Conservation (phyloP, 2,888 invertebrate genomes). For the Mellilla xanthometata region DNA sequence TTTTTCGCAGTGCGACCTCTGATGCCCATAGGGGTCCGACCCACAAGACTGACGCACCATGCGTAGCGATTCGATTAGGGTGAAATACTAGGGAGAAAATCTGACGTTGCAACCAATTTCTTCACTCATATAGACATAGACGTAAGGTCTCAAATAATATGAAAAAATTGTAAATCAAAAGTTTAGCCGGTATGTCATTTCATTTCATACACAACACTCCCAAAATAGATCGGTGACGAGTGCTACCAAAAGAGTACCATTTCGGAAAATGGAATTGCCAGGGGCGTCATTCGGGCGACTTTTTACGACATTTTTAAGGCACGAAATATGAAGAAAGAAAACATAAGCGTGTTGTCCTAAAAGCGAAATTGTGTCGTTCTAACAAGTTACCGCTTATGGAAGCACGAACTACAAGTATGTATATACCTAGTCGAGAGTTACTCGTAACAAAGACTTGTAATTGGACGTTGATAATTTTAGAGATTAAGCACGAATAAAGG, state of each 20-base stretch:
- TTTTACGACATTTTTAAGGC: conserved; percentile 57
- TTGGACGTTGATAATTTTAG: conserved; percentile 47
- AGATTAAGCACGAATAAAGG: conserved; percentile 50
- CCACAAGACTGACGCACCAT: conserved; percentile 74
- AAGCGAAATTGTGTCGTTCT: conserved; percentile 39
- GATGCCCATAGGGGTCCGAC: conserved; percentile 71
- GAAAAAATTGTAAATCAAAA: conserved; percentile 14
- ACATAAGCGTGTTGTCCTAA: conserved; percentile 38
- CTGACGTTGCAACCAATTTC: conserved; percentile 65
- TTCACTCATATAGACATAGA: conserved; percentile 17
- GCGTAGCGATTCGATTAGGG: conserved; percentile 81
- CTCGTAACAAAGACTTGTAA: conserved; percentile 47
- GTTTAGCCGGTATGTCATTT: conserved; percentile 65
- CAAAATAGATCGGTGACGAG: conserved; percentile 78
- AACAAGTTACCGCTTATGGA: conserved; percentile 36
- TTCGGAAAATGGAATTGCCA: conserved; percentile 77
- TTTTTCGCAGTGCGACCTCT: conserved; percentile 72
- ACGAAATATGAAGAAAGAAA: conserved; percentile 27
- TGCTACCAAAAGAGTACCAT: conserved; percentile 60
- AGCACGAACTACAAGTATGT: conserved; percentile 8
- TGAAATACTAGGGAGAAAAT: conserved; percentile 70
- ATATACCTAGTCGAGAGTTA: conserved; percentile 13
- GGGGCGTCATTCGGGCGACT: conserved; percentile 62
- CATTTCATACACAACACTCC: conserved; percentile 78
- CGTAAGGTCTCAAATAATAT: conserved; percentile 27